Evolutionary conservation across 2,888 invertebrate species (phyloP).

Genomic region (Lutraria lutraria): DNA sequence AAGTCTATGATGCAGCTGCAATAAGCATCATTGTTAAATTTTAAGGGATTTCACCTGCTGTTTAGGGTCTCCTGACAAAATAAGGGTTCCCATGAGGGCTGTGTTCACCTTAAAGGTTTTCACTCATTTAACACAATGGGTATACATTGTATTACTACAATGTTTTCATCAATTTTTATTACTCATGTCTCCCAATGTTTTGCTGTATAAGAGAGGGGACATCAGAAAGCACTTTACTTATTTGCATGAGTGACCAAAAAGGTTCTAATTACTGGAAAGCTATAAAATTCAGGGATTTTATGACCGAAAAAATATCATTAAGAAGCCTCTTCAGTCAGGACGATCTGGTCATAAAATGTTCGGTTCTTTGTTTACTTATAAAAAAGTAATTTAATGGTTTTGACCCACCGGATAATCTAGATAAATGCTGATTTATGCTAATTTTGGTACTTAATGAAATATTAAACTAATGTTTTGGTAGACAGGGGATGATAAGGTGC

Average conservation of each 20-base stretch:
- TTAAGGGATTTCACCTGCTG: conserved; percentile 21
- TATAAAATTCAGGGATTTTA: conserved; percentile 24
- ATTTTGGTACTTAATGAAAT: conserved; percentile 40
- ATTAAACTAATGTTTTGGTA: conserved; percentile 36
- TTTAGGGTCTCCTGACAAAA: conserved; percentile 25
- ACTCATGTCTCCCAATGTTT: neutral
- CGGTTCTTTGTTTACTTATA: conserved; percentile 12
- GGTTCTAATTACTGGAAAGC: conserved; percentile 14
- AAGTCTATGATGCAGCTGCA: conserved; percentile 10
- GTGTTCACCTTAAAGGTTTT: neutral
- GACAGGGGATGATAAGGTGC: neutral
- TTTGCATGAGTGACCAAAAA: conserved; percentile 28
- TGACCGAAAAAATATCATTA: conserved; percentile 27
- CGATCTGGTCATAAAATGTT: neutral
- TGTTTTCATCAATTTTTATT: neutral
- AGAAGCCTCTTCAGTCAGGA: neutral
- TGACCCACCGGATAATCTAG: conserved; percentile 5
- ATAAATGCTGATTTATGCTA: conserved; percentile 41
- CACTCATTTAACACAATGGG: neutral
- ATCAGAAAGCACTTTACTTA: conserved; percentile 18
- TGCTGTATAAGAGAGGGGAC: neutral
- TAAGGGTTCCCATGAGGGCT: neutral
- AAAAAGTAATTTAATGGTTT: conserved; percentile 12
- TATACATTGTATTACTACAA: neutral
- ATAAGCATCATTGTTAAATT: neutral